Evolutionary conservation across 1,140 invertebrate genomes (phyloP).

Genomic region (Drosophila sturtevanti): DNA sequence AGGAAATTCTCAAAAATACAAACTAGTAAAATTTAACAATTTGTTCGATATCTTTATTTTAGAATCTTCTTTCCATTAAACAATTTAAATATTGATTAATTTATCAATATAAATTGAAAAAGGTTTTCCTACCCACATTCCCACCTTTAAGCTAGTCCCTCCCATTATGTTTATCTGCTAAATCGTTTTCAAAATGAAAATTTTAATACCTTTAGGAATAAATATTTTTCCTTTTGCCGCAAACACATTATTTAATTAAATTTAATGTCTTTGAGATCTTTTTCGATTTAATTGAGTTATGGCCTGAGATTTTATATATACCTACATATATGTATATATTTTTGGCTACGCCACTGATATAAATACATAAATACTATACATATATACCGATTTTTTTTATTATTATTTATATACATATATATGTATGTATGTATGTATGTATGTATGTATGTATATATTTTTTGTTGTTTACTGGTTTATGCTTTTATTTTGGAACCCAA

Average conservation of each 20-base stretch:
- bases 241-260: not conserved
- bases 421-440: not conserved
- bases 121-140: too few species aligned
- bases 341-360: not conserved
- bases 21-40: too few species aligned
- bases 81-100: not conserved
- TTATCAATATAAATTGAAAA: not conserved
- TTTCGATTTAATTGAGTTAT: constrained; percentile 1
- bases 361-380: too few species aligned
- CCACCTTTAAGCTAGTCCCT: too few species aligned
- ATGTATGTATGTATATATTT: not conserved
- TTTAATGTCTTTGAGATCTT: not conserved
- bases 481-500: not conserved
- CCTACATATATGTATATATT: not conserved
- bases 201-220: too few species aligned
- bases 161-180: not conserved
- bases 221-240: too few species aligned
- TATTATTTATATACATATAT: too few species aligned
- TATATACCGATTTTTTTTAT: too few species aligned
- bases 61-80: not conserved
- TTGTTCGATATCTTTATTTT: not conserved
- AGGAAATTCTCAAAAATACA: too few species aligned
- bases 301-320: not conserved
- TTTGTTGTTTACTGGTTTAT: not conserved
- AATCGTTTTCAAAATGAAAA: not conserved